Base-by-base conservation (phyloP, 2,797 vertebrate genomes). In the Passerculus sandwichensis region DNA sequence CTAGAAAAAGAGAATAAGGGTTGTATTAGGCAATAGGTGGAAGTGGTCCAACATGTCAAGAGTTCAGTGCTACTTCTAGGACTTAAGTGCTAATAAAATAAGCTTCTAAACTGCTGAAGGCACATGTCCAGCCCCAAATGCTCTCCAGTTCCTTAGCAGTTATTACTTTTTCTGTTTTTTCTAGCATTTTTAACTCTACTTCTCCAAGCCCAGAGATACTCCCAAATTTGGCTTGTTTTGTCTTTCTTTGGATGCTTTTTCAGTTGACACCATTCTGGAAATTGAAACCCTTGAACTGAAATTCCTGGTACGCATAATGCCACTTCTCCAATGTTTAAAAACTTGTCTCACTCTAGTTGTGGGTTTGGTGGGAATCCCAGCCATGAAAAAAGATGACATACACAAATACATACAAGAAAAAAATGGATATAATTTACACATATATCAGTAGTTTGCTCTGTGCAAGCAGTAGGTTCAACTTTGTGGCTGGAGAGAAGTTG, bases 1-100 rank as follows among this genome's bases (percentile, higher is more conserved):
- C 53, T 77, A 76, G 45, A 51, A 74, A 74, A 82, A 82, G 54
- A 80, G 85, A 93, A 74, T 38, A 84, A 61, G 50, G 23, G 32
- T 69, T 93, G 61, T 80, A 53, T 96, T 94, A 96, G 59, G 88
- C 90, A 96, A 94, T 77, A 79, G 77, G 64, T 96, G 94, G 95
- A 96, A 92, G 40, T 44, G 26, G 38, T 95, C 95, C 96, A 95
- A 74, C 9, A 56, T 77, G 94, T 97, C 91, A 96, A 93, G 91
- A 60, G 93, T 93, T 96, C 93, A 95, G 48, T 89, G 94, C 93
- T 97, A 96, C 96, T 96, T 96, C 96, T 95, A 91, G 91, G 84
- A 94, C 95, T 93, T 87, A 93, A 97, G 93, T 94, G 94, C 85
- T 93, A 96, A 93, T 96, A 96, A 97, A 97, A 96, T 94, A 96